These are phyloP conservation scores for Nixonia krombeini DNA, from an alignment of 1,140 invertebrate species.

Conservation along the genomic window DNA sequence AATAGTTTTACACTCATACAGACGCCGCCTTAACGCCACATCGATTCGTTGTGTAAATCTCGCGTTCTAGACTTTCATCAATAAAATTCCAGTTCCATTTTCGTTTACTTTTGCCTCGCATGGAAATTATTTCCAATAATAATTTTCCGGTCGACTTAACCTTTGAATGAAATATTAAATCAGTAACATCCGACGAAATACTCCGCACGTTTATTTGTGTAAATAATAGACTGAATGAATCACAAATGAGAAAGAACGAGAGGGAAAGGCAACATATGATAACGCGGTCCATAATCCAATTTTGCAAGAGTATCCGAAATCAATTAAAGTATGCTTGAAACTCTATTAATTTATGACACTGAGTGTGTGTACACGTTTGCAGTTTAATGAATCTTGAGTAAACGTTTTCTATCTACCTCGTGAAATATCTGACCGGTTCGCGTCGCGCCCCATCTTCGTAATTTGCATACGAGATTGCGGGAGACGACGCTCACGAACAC, in stretches of 20 bases:
- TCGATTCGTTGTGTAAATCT: conserved; percentile 39
- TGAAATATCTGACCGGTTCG: conserved; percentile 41
- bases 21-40: conserved; percentile 47
- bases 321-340: too few relatives aligned
- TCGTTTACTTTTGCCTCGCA: conserved; percentile 19
- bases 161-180: too few relatives aligned
- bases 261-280: too few relatives aligned
- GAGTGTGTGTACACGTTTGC: conserved; percentile 8
- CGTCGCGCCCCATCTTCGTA: conserved; percentile 36
- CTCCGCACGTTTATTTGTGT: too few relatives aligned
- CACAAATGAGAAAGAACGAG: too few relatives aligned
- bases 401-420: conserved; percentile 52
- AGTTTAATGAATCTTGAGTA: conserved; percentile 48
- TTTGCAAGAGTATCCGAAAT: conserved; percentile 28
- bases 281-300: background rate
- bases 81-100: conserved; percentile 29
- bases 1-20: conserved; percentile 61
- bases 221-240: too few relatives aligned
- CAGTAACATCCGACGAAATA: too few relatives aligned
- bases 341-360: too few relatives aligned
- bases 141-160: too few relatives aligned
- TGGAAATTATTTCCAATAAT: conserved; percentile 32
- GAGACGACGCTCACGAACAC: conserved; percentile 52
- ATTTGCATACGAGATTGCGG: conserved; percentile 66
- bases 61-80: conserved; percentile 35